A percentile compares a stretch with the other conserved stretches of the same genome.
Evolutionary conservation across 1,140 invertebrate species (phyloP).

Genomic region (Calephelis virginiensis): DNA sequence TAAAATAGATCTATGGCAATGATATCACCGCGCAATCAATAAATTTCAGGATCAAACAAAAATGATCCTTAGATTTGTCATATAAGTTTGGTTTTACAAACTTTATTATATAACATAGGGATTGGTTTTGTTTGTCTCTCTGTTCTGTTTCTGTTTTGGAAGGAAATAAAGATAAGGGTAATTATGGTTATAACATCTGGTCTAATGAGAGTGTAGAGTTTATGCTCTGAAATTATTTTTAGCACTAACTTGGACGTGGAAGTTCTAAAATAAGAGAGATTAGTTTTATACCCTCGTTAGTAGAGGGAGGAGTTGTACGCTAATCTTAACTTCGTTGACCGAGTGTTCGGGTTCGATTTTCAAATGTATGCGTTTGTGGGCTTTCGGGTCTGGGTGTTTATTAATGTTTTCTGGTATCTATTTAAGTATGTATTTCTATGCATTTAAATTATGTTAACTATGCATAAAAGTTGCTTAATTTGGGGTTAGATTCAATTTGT

Average conservation of each 20-base stretch:
- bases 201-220: neutral
- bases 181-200: slow-evolving; percentile 12
- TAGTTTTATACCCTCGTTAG: too few species aligned
- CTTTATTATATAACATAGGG: neutral
- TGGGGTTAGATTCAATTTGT: too few species aligned
- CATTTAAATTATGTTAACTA: too few species aligned
- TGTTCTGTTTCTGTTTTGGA: neutral
- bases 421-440: too few species aligned
- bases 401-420: too few species aligned
- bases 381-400: too few species aligned
- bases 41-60: neutral
- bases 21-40: neutral
- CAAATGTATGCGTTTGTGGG: too few species aligned
- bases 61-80: neutral
- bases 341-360: too few species aligned
- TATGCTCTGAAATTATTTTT: neutral
- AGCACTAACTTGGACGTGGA: neutral
- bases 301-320: too few species aligned
- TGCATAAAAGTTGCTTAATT: too few species aligned
- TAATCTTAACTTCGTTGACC: too few species aligned
- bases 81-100: neutral
- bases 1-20: neutral
- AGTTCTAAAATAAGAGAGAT: too few species aligned
- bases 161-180: slow-evolving; percentile 8
- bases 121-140: neutral